phyloP scores from a whole-genome alignment of 2,797 vertebrate genomes.

The Adelosebastes latens region DNA sequence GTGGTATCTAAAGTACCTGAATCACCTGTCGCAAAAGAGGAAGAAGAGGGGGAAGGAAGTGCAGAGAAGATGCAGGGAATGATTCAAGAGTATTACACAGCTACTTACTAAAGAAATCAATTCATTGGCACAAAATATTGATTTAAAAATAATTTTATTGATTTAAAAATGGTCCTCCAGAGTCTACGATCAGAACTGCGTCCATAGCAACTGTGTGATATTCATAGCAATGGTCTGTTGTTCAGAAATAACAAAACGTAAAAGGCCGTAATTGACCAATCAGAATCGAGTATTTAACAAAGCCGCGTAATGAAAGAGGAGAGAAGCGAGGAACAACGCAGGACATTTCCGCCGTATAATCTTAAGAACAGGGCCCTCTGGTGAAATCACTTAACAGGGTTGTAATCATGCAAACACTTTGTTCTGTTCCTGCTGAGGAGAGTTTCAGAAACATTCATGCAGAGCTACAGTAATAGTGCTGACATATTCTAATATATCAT shows the following conservation, averaged over 20 bases:
- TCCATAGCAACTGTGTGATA: not conserved
- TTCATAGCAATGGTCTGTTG: not conserved
- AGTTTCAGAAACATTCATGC: not conserved
- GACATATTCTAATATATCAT: conserved; percentile 1
- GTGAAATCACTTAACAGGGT: not conserved
- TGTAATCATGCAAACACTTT: conserved; percentile 1
- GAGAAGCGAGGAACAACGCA: not conserved
- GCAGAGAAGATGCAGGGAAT: conserved; percentile 7
- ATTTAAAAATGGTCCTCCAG: not conserved
- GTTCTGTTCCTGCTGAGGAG: not conserved
- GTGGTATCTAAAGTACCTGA: conserved; percentile 47
- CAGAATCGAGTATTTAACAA: not conserved
- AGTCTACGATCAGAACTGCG: not conserved
- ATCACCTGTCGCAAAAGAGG: conserved; percentile 55
- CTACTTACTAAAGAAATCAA: not conserved
- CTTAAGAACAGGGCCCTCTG: not conserved
- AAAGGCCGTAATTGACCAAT: too few relatives aligned
- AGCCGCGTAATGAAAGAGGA: not conserved
- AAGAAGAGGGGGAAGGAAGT: conserved; percentile 39
- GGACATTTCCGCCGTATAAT: conserved; percentile 1
- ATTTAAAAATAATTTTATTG: not conserved
- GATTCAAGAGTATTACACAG: not conserved
- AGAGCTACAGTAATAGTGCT: not conserved
- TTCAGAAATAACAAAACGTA: too few relatives aligned
- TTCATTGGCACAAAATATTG: not conserved